Evolutionary conservation across 2,113 vertebrate genomes (phyloP), one percentile per base, ranked within the genome.

Genomic region (Odobenus rosmarus): DNA sequence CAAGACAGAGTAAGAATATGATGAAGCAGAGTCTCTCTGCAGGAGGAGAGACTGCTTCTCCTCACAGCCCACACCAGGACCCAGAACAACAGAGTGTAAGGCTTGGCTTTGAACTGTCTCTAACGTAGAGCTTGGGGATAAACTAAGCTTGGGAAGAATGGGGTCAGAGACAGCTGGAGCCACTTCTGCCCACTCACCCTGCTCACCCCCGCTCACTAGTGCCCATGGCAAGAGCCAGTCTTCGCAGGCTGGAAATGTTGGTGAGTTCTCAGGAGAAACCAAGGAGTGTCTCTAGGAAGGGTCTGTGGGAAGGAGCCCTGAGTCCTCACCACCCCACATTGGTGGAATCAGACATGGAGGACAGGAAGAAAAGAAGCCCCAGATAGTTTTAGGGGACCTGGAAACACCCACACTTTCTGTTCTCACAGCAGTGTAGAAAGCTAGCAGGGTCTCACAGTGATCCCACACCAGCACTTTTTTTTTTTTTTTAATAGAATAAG

Each of bases 401-500:
- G 42, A 91, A 85, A 57, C 16, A 36, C 5, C 28, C 23, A 4
- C 2, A 57, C 9, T 57, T 74, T 19, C 13, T 46, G 8, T 53
- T 42, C 15, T 42, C 80, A n/a, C 33, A 77, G 3, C 15, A 94
- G 18, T 12, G 10, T 10, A 49, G 21, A 33, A 97, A 88, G 23
- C 46, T 57, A 72, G 42, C 8, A 26, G 55, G 8, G 42, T 31
- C 33, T 14, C 69, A 88, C 5, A 8, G 15, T 7, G 42, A 46
- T 55, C 42, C 51, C 7, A 87, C 18, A n/a, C 31, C 14, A 28
- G 36, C 19, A 36, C 55, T 39, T 59, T 51, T 92, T 98, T 97
- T 16, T 16, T 26, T 59, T 51, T 93, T 98, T 97, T 16, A 93
- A 42, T 51, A 81, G 93, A 95, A 94, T 26, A 84, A 93, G 90